Conservation (phyloP, 2,888 invertebrate genomes). For the Scrobipalpa costella region DNA sequence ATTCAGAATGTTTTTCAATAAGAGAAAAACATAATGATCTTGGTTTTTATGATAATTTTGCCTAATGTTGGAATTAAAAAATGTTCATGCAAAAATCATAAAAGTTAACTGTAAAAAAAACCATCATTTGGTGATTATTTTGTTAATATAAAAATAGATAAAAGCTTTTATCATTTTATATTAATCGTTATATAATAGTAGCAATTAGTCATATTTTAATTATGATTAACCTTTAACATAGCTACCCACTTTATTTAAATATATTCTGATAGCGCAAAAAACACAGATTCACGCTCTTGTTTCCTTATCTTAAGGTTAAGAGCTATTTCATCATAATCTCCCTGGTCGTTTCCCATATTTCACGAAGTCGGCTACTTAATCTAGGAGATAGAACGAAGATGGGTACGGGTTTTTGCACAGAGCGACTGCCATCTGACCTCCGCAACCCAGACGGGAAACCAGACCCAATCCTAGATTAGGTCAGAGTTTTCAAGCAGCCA, state of each 20-base stretch:
- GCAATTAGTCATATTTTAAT: conserved; percentile 13
- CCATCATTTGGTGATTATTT: not conserved
- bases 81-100: not conserved
- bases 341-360: no score
- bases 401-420: no score
- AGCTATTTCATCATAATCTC: no score
- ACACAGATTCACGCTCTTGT: no score
- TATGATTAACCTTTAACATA: conserved; percentile 2
- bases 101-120: not conserved
- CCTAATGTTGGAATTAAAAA: not conserved
- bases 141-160: not conserved
- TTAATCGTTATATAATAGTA: not conserved
- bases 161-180: not conserved
- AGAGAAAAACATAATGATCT: not conserved
- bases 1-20: no score
- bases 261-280: not conserved
- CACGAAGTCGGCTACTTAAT: no score
- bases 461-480: no score
- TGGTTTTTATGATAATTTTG: not conserved
- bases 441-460: no score
- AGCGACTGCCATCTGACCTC: no score
- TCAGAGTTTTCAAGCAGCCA: no score
- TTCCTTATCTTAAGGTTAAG: no score
- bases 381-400: no score
- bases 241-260: not conserved